phyloP scores from a whole-genome alignment of 2,113 vertebrate species.

The Anguilla japonica region DNA sequence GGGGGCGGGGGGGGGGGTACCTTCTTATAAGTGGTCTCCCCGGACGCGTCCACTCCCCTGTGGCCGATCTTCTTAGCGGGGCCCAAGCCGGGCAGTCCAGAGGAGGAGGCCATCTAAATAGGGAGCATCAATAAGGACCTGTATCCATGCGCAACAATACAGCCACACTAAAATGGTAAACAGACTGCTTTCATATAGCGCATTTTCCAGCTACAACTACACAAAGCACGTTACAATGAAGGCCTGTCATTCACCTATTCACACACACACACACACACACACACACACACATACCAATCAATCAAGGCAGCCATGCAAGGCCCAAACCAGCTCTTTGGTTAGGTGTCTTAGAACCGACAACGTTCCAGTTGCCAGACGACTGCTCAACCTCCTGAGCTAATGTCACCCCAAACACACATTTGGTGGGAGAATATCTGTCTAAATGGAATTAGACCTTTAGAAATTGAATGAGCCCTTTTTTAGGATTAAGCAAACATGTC shows the following conservation, averaged over 20 bases:
- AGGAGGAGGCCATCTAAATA: slow-evolving; percentile 59
- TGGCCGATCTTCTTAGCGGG: slow-evolving; percentile 82
- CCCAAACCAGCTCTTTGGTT: no score
- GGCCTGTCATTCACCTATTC: no score
- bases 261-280: no score
- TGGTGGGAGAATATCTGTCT: neutral
- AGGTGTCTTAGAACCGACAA: no score
- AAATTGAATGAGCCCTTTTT: neutral
- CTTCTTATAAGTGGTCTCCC: slow-evolving; percentile 89
- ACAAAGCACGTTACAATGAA: no score
- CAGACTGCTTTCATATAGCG: no score
- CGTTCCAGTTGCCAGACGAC: no score
- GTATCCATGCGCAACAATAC: neutral
- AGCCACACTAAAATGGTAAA: neutral
- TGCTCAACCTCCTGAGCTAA: no score
- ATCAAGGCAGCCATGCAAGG: no score
- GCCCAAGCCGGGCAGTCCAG: slow-evolving; percentile 65
- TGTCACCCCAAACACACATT: neutral
- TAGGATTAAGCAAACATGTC: neutral
- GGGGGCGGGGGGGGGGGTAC: slow-evolving; percentile 47
- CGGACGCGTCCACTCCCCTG: slow-evolving; percentile 81
- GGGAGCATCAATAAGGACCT: neutral
- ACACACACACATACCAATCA: no score
- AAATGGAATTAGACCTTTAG: neutral
- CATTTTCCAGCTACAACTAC: no score